Conservation (phyloP, 2,888 invertebrate species). For the Lissonota sp. region DNA sequence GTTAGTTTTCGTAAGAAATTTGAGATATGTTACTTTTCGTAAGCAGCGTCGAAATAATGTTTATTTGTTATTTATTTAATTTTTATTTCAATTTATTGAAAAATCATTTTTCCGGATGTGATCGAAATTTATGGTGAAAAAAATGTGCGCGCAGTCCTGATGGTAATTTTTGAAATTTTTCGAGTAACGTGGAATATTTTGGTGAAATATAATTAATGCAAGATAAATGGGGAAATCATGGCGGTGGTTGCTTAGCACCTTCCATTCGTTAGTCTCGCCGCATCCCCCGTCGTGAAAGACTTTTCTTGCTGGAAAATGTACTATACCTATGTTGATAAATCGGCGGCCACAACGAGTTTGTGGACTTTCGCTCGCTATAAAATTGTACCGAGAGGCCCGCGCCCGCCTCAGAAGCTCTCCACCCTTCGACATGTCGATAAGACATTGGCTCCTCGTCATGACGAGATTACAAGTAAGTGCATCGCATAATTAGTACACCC, state of each 20-base stretch:
- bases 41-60: no score
- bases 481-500: no score
- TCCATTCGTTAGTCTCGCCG: slow-evolving; percentile 60
- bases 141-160: background rate
- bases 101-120: no score
- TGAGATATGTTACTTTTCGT: no score
- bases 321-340: slow-evolving; percentile 40
- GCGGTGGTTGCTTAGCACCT: slow-evolving; percentile 57
- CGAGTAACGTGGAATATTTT: background rate
- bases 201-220: no score
- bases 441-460: slow-evolving; percentile 69
- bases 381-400: slow-evolving; percentile 81
- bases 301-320: slow-evolving; percentile 66
- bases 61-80: background rate
- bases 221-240: background rate
- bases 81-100: background rate
- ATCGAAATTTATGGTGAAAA: background rate
- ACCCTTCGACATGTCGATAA: slow-evolving; percentile 78
- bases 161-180: background rate
- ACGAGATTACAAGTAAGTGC: slow-evolving; percentile 69
- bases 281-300: slow-evolving; percentile 75
- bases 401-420: slow-evolving; percentile 82
- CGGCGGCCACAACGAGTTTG: slow-evolving; percentile 31
- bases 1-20: no score
- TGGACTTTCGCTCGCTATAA: slow-evolving; percentile 75